Percentiles rank a stretch among this genome's conserved stretches.
Evolutionary conservation across 1,140 invertebrate genomes (phyloP).

Genomic region (Neoseiulus cucumeris): DNA sequence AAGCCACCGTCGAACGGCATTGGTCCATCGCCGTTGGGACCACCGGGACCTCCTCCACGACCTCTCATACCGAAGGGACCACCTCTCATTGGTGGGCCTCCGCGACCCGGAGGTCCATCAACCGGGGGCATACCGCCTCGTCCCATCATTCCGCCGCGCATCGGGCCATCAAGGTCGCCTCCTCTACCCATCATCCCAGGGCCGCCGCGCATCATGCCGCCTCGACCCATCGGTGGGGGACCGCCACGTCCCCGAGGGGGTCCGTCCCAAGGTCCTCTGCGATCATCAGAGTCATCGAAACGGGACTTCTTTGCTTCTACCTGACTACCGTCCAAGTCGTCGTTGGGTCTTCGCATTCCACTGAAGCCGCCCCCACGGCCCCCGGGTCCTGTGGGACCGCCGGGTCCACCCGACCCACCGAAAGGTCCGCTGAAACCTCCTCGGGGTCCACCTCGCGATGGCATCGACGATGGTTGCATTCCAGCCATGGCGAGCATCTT

Average conservation of each 20-base stretch:
- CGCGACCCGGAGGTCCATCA: neutral
- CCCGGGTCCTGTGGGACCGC: neutral
- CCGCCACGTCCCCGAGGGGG: neutral
- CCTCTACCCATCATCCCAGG: neutral
- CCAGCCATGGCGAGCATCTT: slow-evolving; percentile 6
- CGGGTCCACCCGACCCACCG: neutral
- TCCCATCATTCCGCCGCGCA: neutral
- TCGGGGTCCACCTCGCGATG: neutral
- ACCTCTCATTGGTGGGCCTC: neutral
- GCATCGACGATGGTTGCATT: neutral
- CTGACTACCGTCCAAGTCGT: neutral
- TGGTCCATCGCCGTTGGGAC: neutral
- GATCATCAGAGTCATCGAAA: neutral
- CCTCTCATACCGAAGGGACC: neutral
- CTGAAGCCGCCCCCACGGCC: neutral
- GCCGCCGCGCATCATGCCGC: neutral
- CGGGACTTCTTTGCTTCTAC: neutral
- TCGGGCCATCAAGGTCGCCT: neutral
- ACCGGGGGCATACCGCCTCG: neutral
- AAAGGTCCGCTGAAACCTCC: neutral
- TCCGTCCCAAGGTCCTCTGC: neutral
- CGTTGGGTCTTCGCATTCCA: neutral
- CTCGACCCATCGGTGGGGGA: neutral
- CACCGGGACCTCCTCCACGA: neutral
- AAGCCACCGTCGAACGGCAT: neutral